These are phyloP conservation scores for Tamandua tetradactyla DNA, from an alignment of 2,797 vertebrate species.

Conservation along the genomic window DNA sequence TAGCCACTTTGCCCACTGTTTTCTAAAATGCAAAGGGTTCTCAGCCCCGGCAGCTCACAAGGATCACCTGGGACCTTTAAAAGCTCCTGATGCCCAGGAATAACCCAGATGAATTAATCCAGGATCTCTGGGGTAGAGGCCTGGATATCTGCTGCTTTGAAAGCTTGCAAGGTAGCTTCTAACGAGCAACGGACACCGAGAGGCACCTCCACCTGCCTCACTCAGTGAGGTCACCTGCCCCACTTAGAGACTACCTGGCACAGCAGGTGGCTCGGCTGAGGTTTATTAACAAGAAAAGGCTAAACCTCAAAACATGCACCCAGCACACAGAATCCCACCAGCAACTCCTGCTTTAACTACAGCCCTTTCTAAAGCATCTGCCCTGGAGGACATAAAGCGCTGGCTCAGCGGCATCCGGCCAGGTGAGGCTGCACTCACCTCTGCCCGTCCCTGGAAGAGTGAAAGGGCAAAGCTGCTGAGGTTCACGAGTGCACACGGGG, in stretches of 20 bases:
- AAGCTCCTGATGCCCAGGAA: not conserved
- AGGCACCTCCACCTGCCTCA: not conserved
- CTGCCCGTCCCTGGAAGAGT: not conserved
- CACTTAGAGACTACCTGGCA: not conserved
- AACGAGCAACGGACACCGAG: accelerated
- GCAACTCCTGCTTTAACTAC: not conserved
- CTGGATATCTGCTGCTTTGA: not conserved
- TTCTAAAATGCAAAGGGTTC: accelerated
- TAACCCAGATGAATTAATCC: accelerated
- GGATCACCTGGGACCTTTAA: not conserved
- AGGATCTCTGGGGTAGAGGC: not conserved
- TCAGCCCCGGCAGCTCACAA: not conserved
- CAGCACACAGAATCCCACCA: not conserved
- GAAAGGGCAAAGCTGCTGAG: not conserved
- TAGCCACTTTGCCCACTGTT: not conserved
- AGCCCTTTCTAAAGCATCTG: no score
- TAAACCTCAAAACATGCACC: not conserved
- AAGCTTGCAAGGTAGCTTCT: not conserved
- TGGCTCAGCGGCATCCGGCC: accelerated
- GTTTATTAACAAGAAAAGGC: not conserved
- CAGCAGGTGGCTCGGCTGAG: not conserved
- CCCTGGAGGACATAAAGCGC: not conserved
- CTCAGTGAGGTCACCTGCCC: not conserved
- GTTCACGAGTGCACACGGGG: accelerated
- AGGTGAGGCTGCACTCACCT: not conserved